Percentiles rank a stretch among this genome's conserved stretches.
Evolutionary conservation across 2,888 invertebrate species (phyloP).

Genomic region (Cactoblastis cactorum): DNA sequence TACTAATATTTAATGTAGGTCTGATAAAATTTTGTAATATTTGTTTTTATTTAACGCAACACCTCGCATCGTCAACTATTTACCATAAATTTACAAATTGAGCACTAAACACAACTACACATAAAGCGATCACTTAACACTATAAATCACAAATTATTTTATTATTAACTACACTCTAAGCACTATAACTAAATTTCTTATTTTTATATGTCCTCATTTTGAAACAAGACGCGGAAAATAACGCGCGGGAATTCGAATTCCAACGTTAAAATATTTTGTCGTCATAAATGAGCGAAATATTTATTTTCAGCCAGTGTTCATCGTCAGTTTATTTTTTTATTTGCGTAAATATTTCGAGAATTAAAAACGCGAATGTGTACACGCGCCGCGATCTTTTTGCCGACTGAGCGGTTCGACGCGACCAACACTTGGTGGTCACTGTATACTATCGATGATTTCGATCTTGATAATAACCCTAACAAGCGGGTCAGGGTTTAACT

Average conservation of each 20-base stretch:
- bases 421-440: slow-evolving; percentile 61
- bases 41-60: slow-evolving; percentile 21
- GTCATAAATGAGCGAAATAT: slow-evolving; percentile 40
- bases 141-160: slow-evolving; percentile 19
- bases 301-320: slow-evolving; percentile 40
- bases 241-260: slow-evolving; percentile 51
- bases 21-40: slow-evolving; percentile 16
- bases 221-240: slow-evolving; percentile 27
- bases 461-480: slow-evolving; percentile 65
- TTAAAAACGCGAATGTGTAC: slow-evolving; percentile 41
- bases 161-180: neutral
- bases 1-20: too few species aligned
- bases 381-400: slow-evolving; percentile 54
- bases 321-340: slow-evolving; percentile 3
- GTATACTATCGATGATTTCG: slow-evolving; percentile 65
- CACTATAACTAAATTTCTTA: slow-evolving; percentile 21
- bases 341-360: slow-evolving; percentile 15
- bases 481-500: slow-evolving; percentile 68
- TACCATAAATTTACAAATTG: slow-evolving; percentile 34
- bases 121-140: slow-evolving; percentile 15
- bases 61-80: slow-evolving; percentile 33
- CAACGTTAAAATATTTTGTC: slow-evolving; percentile 36
- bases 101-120: slow-evolving; percentile 23
- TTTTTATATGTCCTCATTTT: slow-evolving; percentile 32
- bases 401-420: slow-evolving; percentile 58